These are phyloP conservation scores for Hycleus phaleratus DNA, from an alignment of 1,140 invertebrate genomes.

Conservation along the genomic window DNA sequence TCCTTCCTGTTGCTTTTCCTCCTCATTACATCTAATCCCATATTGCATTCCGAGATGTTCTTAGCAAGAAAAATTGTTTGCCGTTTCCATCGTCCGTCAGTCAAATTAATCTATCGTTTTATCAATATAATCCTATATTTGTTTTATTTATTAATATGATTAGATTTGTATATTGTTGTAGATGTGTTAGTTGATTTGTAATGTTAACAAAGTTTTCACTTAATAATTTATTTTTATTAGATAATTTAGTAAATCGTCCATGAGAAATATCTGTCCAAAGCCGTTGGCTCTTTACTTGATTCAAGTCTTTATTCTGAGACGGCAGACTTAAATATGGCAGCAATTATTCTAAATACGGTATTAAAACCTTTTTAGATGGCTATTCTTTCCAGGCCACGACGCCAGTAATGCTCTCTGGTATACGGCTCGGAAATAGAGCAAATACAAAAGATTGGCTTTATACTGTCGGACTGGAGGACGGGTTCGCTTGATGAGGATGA, in stretches of 20 bases:
- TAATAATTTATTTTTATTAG: no score
- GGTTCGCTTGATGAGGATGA: conserved; percentile 40
- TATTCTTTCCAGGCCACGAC: conserved; percentile 40
- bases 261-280: conserved; percentile 26
- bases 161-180: not conserved
- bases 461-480: conserved; percentile 31
- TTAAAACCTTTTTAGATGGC: conserved; percentile 40
- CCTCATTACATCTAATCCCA: conserved; percentile 27
- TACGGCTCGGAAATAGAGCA: conserved; percentile 36
- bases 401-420: conserved; percentile 30
- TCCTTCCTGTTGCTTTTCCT: conserved; percentile 29
- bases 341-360: conserved; percentile 41
- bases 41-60: no score
- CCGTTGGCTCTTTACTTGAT: conserved; percentile 11
- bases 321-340: conserved; percentile 37
- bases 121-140: no score
- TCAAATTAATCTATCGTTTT: no score
- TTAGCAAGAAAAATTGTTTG: no score
- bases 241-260: conserved; percentile 32
- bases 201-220: no score
- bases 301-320: conserved; percentile 33
- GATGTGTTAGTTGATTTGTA: not conserved
- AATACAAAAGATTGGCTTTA: conserved; percentile 41
- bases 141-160: no score
- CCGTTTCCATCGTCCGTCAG: no score